Evolutionary conservation across 2,888 invertebrate genomes (phyloP).

Genomic region (Lordiphosa andalusiaca): DNA sequence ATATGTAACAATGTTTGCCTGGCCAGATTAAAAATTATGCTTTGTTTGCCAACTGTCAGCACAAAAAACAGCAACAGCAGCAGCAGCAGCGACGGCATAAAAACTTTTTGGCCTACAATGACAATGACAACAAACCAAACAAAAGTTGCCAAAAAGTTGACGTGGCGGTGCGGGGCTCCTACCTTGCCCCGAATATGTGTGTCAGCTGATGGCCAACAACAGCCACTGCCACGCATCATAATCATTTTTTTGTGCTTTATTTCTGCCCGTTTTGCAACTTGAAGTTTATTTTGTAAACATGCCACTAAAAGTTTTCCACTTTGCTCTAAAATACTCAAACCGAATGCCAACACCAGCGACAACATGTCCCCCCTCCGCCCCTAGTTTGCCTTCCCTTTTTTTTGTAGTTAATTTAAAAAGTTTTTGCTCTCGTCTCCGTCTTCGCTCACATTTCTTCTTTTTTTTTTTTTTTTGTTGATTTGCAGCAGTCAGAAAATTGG

Average conservation of each 20-base stretch:
- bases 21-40: conserved; percentile 74
- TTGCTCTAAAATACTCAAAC: conserved; percentile 72
- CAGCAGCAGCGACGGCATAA: conserved; percentile 11
- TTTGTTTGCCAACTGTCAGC: conserved; percentile 74
- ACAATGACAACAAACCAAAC: conserved; percentile 67
- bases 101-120: conserved; percentile 47
- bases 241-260: conserved; percentile 54
- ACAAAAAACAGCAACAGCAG: conserved; percentile 54
- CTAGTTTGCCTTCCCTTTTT: conserved; percentile 23
- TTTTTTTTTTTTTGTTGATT: conserved; percentile 58
- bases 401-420: conserved; percentile 74
- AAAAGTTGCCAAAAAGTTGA: conserved; percentile 50
- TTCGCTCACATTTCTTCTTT: conserved; percentile 10
- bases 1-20: conserved; percentile 72
- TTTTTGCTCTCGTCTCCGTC: conserved; percentile 32
- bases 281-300: conserved; percentile 74
- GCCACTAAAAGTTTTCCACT: conserved; percentile 75
- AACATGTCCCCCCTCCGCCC: conserved; percentile 42
- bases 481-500: conserved; percentile 73
- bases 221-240: conserved; percentile 45
- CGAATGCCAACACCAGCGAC: conserved; percentile 70
- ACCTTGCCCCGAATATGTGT: conserved; percentile 63
- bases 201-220: conserved; percentile 52
- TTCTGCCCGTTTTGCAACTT: conserved; percentile 54
- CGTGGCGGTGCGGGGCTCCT: conserved; percentile 28